These are phyloP conservation scores for Oreortyx pictus DNA, from an alignment of 2,797 vertebrate genomes.

Conservation along the genomic window DNA sequence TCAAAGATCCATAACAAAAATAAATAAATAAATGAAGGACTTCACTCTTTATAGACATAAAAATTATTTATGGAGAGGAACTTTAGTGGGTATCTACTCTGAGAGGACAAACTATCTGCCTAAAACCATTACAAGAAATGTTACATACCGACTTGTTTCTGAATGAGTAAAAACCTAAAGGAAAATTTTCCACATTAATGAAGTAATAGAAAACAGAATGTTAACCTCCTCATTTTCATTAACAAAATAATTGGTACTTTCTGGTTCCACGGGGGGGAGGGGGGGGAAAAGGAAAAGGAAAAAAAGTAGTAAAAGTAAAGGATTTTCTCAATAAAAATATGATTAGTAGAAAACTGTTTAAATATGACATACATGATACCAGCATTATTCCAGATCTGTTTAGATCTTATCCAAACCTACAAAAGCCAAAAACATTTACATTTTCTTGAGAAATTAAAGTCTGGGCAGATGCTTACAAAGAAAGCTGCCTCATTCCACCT, in stretches of 20 bases:
- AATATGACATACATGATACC: not conserved
- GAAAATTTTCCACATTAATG: not conserved
- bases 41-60: not conserved
- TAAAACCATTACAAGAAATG: not conserved
- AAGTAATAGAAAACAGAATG: not conserved
- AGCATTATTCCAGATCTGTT: not conserved
- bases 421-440: not conserved
- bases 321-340: not conserved
- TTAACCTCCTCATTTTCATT: not conserved
- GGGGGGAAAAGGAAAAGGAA: accelerated
- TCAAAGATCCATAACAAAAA: not conserved
- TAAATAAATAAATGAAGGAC: not conserved
- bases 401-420: not conserved
- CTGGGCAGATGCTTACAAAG: not conserved
- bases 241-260: not conserved
- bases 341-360: not conserved
- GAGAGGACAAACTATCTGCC: not conserved
- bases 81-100: not conserved
- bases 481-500: not conserved
- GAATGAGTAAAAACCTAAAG: not conserved
- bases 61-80: not conserved
- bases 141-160: not conserved
- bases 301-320: no score
- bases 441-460: not conserved
- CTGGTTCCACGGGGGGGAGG: not conserved